A percentile compares a stretch with the other conserved stretches of the same genome.
Evolutionary conservation across 1,140 invertebrate species (phyloP).

Genomic region (Pseudobourletiella spinata): DNA sequence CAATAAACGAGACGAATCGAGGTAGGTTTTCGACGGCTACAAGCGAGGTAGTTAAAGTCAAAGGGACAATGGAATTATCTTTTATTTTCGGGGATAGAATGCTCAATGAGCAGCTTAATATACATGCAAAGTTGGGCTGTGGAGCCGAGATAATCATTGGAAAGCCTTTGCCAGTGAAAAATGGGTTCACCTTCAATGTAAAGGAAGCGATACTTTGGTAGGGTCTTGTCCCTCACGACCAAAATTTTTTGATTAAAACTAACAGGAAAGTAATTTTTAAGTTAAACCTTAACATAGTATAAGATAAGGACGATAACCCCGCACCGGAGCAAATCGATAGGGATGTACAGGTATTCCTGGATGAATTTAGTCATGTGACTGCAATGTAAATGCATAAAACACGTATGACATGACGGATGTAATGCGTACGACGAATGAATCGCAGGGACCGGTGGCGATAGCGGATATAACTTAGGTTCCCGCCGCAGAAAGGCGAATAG

Average conservation of each 20-base stretch:
- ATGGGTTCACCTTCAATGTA: slow-evolving; percentile 2
- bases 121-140: background rate
- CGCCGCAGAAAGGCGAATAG: no score
- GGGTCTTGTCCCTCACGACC: background rate
- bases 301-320: background rate
- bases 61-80: background rate
- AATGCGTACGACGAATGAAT: no score
- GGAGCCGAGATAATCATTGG: background rate
- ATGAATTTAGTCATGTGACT: slow-evolving; percentile 9
- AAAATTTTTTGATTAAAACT: background rate
- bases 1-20: background rate
- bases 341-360: slow-evolving; percentile 8
- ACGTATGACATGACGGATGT: no score
- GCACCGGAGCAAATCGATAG: background rate
- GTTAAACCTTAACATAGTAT: background rate
- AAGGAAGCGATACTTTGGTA: background rate
- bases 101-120: background rate
- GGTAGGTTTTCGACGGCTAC: background rate
- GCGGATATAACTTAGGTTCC: no score
- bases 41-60: background rate
- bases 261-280: background rate
- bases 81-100: background rate
- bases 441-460: no score
- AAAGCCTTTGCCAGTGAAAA: background rate
- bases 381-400: no score